A percentile compares a stretch with the other conserved stretches of the same genome.
phyloP scores from a whole-genome alignment of 1,140 invertebrate genomes.

The Drosophila nigromelanica region DNA sequence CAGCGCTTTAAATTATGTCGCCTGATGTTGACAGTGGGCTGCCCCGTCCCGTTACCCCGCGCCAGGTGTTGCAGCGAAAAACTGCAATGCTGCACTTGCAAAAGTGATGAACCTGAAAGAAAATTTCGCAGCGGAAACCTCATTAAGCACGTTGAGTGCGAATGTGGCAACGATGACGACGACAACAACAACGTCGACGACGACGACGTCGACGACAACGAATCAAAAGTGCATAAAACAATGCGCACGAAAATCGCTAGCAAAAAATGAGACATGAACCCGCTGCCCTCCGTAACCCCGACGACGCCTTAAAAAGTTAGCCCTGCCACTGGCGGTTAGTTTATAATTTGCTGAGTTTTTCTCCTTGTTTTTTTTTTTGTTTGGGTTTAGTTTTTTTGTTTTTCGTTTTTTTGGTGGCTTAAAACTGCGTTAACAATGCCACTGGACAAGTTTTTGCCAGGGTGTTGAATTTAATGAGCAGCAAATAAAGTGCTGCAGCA shows the following conservation, averaged over 20 bases:
- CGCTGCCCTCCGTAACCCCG: background rate
- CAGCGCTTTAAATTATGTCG: conserved; percentile 78
- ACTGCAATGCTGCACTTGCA: conserved; percentile 75
- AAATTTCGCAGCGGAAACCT: conserved; percentile 77
- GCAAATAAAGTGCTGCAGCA: conserved; percentile 37
- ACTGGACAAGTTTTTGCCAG: conserved; percentile 46
- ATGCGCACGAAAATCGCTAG: conserved; percentile 64
- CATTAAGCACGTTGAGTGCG: conserved; percentile 79
- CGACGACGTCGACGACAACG: conserved; percentile 52
- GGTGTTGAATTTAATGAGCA: conserved; percentile 56
- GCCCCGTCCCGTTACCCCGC: background rate
- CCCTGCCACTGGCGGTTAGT: conserved; percentile 41
- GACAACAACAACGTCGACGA: conserved; percentile 36
- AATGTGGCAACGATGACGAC: conserved; percentile 44
- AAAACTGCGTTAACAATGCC: conserved; percentile 51
- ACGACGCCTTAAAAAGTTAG: conserved; percentile 29
- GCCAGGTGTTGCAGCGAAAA: conserved; percentile 45
- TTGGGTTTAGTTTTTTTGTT: background rate
- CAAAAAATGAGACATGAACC: conserved; percentile 34
- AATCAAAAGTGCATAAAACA: conserved; percentile 75
- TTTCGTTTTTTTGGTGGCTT: conserved; percentile 23
- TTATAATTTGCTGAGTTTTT: conserved; percentile 49
- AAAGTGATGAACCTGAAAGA: conserved; percentile 79
- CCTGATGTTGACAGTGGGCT: conserved; percentile 50
- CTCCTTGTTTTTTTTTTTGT: background rate